phyloP scores from a whole-genome alignment of 2,113 vertebrate species.

The Emydura subglobosa region DNA sequence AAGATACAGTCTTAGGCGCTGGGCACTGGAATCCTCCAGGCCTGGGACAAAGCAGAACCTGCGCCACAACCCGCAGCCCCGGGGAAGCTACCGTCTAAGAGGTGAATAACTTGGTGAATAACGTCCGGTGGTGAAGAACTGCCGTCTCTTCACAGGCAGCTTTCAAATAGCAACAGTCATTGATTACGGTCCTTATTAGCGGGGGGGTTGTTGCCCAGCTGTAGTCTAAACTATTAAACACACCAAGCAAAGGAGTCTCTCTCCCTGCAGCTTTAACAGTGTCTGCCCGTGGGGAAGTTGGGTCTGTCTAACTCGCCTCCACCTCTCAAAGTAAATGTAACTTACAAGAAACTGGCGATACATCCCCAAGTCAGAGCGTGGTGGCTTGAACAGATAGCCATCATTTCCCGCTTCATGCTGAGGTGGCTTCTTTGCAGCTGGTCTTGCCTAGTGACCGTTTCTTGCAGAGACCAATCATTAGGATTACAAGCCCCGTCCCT shows the following conservation, averaged over 20 bases:
- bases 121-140: background rate
- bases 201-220: background rate
- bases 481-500: background rate
- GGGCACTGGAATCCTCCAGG: background rate
- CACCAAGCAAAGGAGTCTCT: background rate
- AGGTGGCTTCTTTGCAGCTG: background rate
- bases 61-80: background rate
- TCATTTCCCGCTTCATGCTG: background rate
- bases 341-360: background rate
- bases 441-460: background rate
- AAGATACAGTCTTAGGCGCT: background rate
- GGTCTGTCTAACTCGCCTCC: background rate
- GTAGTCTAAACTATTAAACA: background rate
- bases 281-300: background rate
- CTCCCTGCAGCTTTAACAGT: fast-evolving
- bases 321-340: background rate
- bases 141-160: background rate
- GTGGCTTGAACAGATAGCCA: background rate
- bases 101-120: background rate
- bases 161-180: background rate
- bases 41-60: background rate
- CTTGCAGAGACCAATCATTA: background rate
- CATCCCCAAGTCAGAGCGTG: background rate
- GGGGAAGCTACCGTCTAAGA: background rate
- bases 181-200: background rate